A percentile compares a stretch with the other conserved stretches of the same genome.
phyloP scores from a whole-genome alignment of 1,140 invertebrate species.

The Drosophila parvula region DNA sequence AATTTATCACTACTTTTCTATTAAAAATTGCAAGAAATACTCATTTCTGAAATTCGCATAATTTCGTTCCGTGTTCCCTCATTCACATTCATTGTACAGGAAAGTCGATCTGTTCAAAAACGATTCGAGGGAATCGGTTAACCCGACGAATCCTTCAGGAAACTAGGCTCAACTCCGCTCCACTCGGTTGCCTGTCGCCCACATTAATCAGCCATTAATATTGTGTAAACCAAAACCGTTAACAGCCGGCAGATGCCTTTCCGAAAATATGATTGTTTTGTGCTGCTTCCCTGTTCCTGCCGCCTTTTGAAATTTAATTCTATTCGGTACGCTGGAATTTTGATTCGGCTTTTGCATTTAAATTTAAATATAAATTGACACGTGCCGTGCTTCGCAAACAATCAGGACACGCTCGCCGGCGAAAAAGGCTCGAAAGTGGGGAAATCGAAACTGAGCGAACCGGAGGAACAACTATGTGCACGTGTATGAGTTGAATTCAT shows the following conservation, averaged over 20 bases:
- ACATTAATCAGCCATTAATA: conserved; percentile 77
- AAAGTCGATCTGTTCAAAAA: conserved; percentile 29
- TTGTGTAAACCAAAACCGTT: conserved; percentile 57
- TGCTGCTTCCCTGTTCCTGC: neutral
- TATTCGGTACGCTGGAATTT: conserved; percentile 52
- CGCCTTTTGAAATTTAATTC: conserved; percentile 76
- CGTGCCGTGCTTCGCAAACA: conserved; percentile 60
- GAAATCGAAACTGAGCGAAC: conserved; percentile 21
- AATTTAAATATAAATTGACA: conserved; percentile 82
- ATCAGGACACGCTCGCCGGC: conserved; percentile 32
- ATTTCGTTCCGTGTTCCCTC: neutral
- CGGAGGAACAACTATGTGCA: conserved; percentile 28
- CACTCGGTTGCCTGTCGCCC: conserved; percentile 15
- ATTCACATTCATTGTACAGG: conserved; percentile 6
- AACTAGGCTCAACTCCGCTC: conserved; percentile 18
- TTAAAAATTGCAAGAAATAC: neutral
- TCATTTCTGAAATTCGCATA: neutral
- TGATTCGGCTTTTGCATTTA: conserved; percentile 75
- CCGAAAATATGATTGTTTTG: conserved; percentile 75
- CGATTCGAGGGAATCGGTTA: conserved; percentile 16
- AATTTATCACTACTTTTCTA: neutral
- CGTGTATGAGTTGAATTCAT: conserved; percentile 48
- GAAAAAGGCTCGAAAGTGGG: conserved; percentile 43
- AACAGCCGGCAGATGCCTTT: conserved; percentile 43
- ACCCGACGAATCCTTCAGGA: conserved; percentile 18